Evolutionary conservation across 2,113 vertebrate species (phyloP), one percentile per base, ranked within the genome.

Genomic region (Cisticola juncidis): DNA sequence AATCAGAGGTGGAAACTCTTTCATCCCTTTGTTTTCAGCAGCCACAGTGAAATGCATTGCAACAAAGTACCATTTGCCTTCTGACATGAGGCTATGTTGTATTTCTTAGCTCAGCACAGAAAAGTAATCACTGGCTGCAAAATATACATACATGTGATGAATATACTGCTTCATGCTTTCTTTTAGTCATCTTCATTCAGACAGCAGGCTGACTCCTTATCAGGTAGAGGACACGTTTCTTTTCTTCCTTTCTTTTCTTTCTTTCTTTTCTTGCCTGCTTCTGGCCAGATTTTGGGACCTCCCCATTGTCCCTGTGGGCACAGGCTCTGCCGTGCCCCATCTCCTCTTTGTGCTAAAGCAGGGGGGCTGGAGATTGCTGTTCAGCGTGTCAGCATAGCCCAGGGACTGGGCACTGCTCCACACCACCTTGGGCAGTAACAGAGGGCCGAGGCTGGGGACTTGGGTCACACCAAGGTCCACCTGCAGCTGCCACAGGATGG

Each of bases 401-500:
- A 25, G 50, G 26, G 50, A 12, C n/a, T 70, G 76, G 26, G 28
- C 6, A 19, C 47, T 33, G 33, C 62, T 80, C 38, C 12, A 3
- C 35, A 23, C 12, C 0, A 0, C 38, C 44, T 60, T 7, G 17
- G 36, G 12, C 14, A 3, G 31, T 9, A 53, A 25, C 9, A 1
- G 33, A 78, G 36, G 26, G 17, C 29, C 21, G 9, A 9, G 25
- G 20, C 29, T 54, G 69, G 38, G 54, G 45, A 12, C 11, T 4
- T 12, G 58, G 44, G 54, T 9, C 25, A 42, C 3, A 2, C n/a
- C 0, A 0, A 73, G 10, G 6, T 45, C 25, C 0, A 0, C 16
- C 42, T 81, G 28, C 22, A 25, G 62, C 38, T 58, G 33, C 14
- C 29, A 19, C 1, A 1, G 54, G 11, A 10, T 56, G 9, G 35